Evolutionary conservation across 1,140 invertebrate species (phyloP).

Genomic region (Drosophila insularis): DNA sequence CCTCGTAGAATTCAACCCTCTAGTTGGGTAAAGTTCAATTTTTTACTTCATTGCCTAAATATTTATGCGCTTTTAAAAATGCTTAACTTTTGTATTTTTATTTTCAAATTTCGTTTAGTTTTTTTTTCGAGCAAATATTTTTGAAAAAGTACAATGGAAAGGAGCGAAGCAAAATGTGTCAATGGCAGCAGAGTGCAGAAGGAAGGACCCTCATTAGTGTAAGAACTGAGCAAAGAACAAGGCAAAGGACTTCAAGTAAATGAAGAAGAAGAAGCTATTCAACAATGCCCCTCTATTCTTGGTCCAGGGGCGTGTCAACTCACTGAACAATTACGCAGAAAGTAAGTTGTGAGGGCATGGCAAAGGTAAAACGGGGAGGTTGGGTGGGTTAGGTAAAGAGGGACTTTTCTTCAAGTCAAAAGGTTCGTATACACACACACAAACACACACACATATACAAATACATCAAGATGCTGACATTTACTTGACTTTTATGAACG

Average conservation of each 20-base stretch:
- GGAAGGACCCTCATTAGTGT: conserved; percentile 73
- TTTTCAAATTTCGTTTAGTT: conserved; percentile 32
- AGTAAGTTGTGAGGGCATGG: neutral
- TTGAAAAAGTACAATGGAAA: conserved; percentile 58
- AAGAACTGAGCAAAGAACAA: conserved; percentile 65
- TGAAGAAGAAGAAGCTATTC: conserved; percentile 30
- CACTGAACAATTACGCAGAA: conserved; percentile 64
- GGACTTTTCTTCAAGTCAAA: conserved; percentile 38
- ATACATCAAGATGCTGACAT: conserved; percentile 62
- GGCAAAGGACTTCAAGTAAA: conserved; percentile 34
- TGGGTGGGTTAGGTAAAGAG: conserved; percentile 33
- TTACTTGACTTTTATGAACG: conserved; percentile 63
- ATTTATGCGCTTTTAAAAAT: conserved; percentile 71
- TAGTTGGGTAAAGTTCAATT: conserved; percentile 15
- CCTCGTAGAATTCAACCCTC: conserved; percentile 23
- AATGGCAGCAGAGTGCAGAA: conserved; percentile 58
- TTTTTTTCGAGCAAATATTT: conserved; percentile 63
- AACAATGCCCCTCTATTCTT: conserved; percentile 55
- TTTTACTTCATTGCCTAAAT: conserved; percentile 78
- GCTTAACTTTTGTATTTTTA: conserved; percentile 37
- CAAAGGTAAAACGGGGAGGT: conserved; percentile 15
- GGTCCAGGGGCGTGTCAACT: conserved; percentile 60
- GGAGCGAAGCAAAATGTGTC: conserved; percentile 57
- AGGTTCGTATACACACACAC: conserved; percentile 8
- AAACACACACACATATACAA: neutral